Evolutionary conservation across 1,140 invertebrate species (phyloP).

Genomic region (Calliphora vicina): DNA sequence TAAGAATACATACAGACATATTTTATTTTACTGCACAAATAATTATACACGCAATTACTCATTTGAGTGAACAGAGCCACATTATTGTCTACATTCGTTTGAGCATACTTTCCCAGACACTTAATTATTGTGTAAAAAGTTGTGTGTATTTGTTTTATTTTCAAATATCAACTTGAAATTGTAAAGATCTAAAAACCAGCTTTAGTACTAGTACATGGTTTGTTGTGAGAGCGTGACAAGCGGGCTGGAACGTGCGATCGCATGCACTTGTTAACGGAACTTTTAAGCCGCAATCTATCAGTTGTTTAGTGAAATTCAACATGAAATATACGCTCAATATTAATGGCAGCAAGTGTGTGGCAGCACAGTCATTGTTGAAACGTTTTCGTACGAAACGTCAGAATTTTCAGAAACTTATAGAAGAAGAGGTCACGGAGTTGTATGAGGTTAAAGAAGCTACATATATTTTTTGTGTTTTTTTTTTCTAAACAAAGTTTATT

Average conservation of each 20-base stretch:
- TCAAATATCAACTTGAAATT: neutral
- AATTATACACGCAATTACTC: neutral
- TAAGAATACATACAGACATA: too few relatives aligned
- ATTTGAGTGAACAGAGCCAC: neutral
- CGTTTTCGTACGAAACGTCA: neutral
- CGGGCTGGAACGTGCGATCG: neutral
- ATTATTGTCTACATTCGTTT: neutral
- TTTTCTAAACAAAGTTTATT: too few relatives aligned
- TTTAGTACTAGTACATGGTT: neutral
- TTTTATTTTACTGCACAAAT: neutral
- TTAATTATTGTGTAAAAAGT: neutral
- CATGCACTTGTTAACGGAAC: neutral
- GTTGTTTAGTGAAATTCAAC: neutral
- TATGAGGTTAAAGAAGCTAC: constrained; percentile 1
- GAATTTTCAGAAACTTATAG: neutral
- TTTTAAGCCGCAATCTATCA: neutral
- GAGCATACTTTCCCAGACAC: neutral
- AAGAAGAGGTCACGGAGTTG: neutral
- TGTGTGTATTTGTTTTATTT: neutral
- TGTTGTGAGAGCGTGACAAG: neutral
- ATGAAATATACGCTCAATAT: neutral
- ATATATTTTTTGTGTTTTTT: too few relatives aligned
- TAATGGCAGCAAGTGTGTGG: neutral
- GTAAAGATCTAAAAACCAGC: neutral
- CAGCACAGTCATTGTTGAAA: neutral